Evolutionary conservation across 2,797 vertebrate genomes (phyloP), one percentile per base, ranked within the genome.

Genomic region (Chromobotia macracanthus): DNA sequence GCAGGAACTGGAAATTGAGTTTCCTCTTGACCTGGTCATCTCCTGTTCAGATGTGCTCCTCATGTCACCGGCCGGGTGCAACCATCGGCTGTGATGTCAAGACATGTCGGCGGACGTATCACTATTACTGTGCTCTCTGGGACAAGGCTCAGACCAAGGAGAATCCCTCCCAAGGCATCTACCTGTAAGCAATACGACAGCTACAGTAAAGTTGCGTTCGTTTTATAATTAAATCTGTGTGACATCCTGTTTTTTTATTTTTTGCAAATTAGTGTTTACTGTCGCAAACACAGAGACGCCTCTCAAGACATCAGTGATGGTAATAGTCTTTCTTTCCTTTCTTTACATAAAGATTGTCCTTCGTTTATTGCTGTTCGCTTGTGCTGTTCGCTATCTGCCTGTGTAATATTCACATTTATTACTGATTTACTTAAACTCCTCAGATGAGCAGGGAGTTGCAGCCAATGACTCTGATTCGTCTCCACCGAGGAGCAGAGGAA

Each of bases 11-110:
- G 1, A 56, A 46, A 67, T 5, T 13, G 5, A 46, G 15, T 11
- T 8, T 46, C 10, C 41, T 60, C 11, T 28, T 48, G 28, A 38
- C 53, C 19, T 83, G 46, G 21, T 31, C 21, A 21, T 48, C 19
- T 61, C 16, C 51, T 66, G 72, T 80, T n/a, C 88, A 99, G 97
- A 98, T 96, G 96, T 99, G 97, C 81, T 97, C 97, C 28, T 93
- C 95, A 12, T 99, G 97, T 91, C 96, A 97, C 89, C 95, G 97
- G 80, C 95, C 97, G 0, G 97, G 97, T 69, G 97, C 97, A 0
- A 99, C 97, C 21, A 98, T 99, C 72, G 97, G 97, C 83, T 99
- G 97, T 86, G 97, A 99, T 53, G 96, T 99, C 84, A 98, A 98
- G 89, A 98, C 96, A 0, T 99, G 97, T 88, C 94, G 95, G 85